Evolutionary conservation across 2,888 invertebrate species (phyloP).

Genomic region (Chalcosyrphus nemorum): DNA sequence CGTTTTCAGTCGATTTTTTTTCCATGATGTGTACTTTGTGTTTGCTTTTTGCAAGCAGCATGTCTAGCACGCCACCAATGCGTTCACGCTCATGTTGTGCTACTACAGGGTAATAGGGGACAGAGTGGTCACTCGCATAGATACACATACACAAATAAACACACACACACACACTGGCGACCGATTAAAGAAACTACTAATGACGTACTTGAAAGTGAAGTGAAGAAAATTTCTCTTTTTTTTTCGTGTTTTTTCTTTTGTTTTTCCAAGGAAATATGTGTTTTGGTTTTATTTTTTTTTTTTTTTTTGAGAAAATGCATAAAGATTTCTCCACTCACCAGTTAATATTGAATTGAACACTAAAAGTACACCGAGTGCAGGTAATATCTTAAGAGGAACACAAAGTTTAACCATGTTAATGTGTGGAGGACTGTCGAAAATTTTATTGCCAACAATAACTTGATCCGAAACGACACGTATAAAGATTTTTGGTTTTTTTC

Average conservation of each 20-base stretch:
- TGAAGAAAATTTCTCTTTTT: slow-evolving; percentile 64
- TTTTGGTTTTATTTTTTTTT: too few species aligned
- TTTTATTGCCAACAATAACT: slow-evolving; percentile 32
- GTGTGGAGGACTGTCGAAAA: slow-evolving; percentile 7
- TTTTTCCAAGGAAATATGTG: slow-evolving; percentile 1
- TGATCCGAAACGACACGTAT: slow-evolving; percentile 54
- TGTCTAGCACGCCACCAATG: slow-evolving; percentile 27
- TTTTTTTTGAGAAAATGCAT: not conserved
- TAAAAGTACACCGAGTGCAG: not conserved
- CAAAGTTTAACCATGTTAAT: slow-evolving; percentile 23
- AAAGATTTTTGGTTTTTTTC: slow-evolving; percentile 14
- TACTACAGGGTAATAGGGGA: too few species aligned
- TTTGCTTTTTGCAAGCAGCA: slow-evolving; percentile 23
- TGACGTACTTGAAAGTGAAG: slow-evolving; percentile 58
- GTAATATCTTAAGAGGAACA: not conserved
- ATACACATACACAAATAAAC: too few species aligned
- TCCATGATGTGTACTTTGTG: slow-evolving; percentile 2
- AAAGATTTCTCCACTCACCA: slow-evolving; percentile 43
- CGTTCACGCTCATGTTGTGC: not conserved
- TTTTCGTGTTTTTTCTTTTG: not conserved
- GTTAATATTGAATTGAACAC: slow-evolving; percentile 15
- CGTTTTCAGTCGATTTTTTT: slow-evolving; percentile 36
- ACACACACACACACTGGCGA: not conserved
- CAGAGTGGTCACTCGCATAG: not conserved
- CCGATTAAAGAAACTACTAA: slow-evolving; percentile 7